A percentile compares a stretch with the other conserved stretches of the same genome.
Conservation (phyloP, 2,888 invertebrate genomes). For the Catocala nupta region DNA sequence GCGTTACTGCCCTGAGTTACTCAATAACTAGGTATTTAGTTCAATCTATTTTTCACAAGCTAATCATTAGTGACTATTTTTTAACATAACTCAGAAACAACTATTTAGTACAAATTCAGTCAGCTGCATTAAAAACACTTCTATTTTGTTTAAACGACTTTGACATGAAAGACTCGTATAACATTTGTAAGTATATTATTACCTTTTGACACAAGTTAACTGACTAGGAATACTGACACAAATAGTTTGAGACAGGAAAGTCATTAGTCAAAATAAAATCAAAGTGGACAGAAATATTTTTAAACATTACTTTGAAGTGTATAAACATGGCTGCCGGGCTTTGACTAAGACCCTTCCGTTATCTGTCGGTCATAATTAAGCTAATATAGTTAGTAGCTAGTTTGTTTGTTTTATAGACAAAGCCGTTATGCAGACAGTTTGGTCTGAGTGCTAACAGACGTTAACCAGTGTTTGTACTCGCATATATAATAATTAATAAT, state of each 20-base stretch:
- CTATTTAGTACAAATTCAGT: too few species aligned
- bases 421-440: background rate
- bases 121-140: too few species aligned
- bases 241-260: slow-evolving; percentile 40
- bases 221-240: background rate
- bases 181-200: background rate
- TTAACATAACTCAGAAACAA: too few species aligned
- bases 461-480: background rate
- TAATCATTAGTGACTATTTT: too few species aligned
- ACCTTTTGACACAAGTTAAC: background rate
- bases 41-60: too few species aligned
- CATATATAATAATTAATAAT: too few species aligned
- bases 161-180: too few species aligned
- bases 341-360: slow-evolving; percentile 17
- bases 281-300: slow-evolving; percentile 45
- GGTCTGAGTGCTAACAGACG: slow-evolving; percentile 2
- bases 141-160: too few species aligned
- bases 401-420: slow-evolving; percentile 24
- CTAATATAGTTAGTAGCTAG: slow-evolving; percentile 21
- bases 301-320: slow-evolving; percentile 45
- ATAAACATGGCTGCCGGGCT: slow-evolving; percentile 15
- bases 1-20: too few species aligned
- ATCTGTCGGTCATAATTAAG: slow-evolving; percentile 32
- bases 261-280: slow-evolving; percentile 52
- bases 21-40: too few species aligned